Evolutionary conservation across 2,797 vertebrate genomes (phyloP), one percentile per base, ranked within the genome.

Genomic region (Bradypodion pumilum): DNA sequence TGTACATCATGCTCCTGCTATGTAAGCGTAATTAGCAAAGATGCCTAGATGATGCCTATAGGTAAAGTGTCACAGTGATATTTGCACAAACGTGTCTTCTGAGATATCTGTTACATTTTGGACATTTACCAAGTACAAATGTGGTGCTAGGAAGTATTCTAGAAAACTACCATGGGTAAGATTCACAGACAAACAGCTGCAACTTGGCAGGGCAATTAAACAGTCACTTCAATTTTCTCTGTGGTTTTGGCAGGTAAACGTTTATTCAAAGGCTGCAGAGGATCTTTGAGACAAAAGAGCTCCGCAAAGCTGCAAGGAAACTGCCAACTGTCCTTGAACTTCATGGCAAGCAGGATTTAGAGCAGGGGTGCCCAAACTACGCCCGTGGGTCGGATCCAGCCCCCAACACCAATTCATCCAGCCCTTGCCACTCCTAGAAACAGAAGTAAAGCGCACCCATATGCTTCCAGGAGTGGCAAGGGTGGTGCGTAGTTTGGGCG

Each of bases 151-250:
- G 2, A 16, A 7, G 1, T 23, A 2, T 1, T 60, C 8, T 74
- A 85, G 42, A 56, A 40, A 1, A 1, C 2, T 0, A 0, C 0
- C 42, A 10, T 0, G 4, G 3, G 37, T 59, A 37, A 2, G 9
- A n/a, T 5, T 5, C 44, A 59, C 1, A 15, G 46, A 4, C 75
- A 80, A 60, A 44, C 1, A 60, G 3, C 59, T 49, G n/a, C 72
- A 76, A 46, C 1, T 1, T 15, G 78, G 21, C 37, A 59, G 25
- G 13, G 35, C 1, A 13, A 32, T 25, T 35, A 74, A 82, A 10
- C 42, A 7, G n/a, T 74, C 16, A n/a, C 27, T 60, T n/a, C n/a
- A n/a, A n/a, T n/a, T n/a, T n/a, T n/a, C n/a, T n/a, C n/a, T n/a
- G n/a, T n/a, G n/a, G n/a, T n/a, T n/a, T 35, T 72, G 49, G n/a